Percentiles rank a stretch among this genome's conserved stretches.
These are phyloP conservation scores for Diadegma fenestrale DNA, from an alignment of 2,888 invertebrate species.

Conservation along the genomic window DNA sequence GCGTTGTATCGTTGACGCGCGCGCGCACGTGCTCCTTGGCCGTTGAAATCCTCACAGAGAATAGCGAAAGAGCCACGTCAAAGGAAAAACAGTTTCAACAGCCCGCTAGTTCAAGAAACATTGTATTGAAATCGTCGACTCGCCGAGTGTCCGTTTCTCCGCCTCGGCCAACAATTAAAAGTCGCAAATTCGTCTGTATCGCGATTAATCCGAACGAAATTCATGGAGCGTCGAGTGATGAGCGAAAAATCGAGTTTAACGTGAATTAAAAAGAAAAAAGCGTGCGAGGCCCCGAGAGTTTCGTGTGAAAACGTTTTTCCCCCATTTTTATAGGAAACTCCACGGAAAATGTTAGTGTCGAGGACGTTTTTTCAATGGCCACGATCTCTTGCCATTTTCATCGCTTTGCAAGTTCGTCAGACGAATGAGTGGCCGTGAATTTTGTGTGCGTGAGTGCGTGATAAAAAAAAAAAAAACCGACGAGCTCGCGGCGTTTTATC, in stretches of 20 bases:
- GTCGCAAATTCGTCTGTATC: no score
- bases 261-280: no score
- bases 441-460: no score
- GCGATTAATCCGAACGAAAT: no score
- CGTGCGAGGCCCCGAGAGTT: no score
- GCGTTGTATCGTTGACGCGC: conserved; percentile 54
- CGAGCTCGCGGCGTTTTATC: no score
- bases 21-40: conserved; percentile 63
- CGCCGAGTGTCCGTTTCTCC: not conserved
- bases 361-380: not conserved
- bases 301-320: no score
- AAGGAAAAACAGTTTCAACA: conserved; percentile 63
- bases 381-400: not conserved
- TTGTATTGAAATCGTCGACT: conserved; percentile 15
- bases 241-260: not conserved
- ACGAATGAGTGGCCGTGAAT: not conserved
- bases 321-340: no score
- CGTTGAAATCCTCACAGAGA: conserved; percentile 56
- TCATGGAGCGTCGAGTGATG: not conserved
- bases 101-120: conserved; percentile 57
- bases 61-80: conserved; percentile 53
- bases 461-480: no score
- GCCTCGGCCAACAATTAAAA: not conserved
- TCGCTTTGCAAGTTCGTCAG: not conserved
- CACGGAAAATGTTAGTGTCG: no score